These are phyloP conservation scores for Scolopax rusticola DNA, from an alignment of 2,797 vertebrate species.

Conservation along the genomic window DNA sequence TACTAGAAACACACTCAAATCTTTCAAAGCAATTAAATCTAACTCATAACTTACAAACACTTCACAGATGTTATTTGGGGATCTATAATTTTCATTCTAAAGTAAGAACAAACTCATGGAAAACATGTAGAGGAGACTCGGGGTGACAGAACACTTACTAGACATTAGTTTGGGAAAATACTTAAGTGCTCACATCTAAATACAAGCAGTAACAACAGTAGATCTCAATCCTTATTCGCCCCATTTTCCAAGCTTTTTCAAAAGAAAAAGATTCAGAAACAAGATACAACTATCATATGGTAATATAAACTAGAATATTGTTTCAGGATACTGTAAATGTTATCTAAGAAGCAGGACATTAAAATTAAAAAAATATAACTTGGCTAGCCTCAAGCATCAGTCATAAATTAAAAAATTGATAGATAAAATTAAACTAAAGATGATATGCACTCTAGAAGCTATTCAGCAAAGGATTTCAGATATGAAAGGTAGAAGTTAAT, in stretches of 20 bases:
- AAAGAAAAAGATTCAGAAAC: neutral
- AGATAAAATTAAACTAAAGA: neutral
- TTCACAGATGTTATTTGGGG: neutral
- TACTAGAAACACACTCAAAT: neutral
- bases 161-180: neutral
- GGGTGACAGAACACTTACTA: neutral
- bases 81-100: neutral
- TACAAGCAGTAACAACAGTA: neutral
- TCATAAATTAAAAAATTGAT: neutral
- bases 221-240: neutral
- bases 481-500: neutral
- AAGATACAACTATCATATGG: neutral
- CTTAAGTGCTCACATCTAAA: neutral
- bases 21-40: neutral
- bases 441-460: neutral
- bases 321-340: neutral
- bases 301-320: neutral
- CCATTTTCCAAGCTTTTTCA: neutral
- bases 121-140: neutral
- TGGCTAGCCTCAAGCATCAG: neutral
- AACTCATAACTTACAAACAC: neutral
- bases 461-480: neutral
- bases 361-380: neutral
- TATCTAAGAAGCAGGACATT: neutral
- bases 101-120: neutral